phyloP scores from a whole-genome alignment of 2,113 vertebrate species.

The Elachura formosa region DNA sequence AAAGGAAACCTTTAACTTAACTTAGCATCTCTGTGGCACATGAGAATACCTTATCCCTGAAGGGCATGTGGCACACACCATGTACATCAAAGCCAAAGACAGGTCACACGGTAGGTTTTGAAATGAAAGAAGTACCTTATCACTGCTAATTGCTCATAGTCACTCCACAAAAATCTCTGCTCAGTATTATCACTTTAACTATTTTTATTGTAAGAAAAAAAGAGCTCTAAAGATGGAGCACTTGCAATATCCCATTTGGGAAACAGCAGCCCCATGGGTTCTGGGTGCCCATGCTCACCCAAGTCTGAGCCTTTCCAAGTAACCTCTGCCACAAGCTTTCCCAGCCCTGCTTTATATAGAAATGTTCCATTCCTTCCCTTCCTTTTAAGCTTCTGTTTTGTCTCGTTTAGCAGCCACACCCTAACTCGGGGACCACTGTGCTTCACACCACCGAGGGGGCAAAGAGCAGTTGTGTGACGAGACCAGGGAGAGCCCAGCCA shows the following conservation, averaged over 20 bases:
- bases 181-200: not conserved
- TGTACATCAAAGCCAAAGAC: not conserved
- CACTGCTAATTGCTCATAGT: not conserved
- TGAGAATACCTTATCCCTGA: not conserved
- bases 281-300: not conserved
- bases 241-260: not conserved
- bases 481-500: not conserved
- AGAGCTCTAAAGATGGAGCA: not conserved
- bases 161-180: not conserved
- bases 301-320: not conserved
- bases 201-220: not conserved
- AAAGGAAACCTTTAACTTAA: not conserved
- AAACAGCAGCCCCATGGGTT: accelerated
- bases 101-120: not conserved
- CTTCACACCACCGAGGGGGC: not conserved
- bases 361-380: not conserved
- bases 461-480: not conserved
- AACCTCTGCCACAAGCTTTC: not conserved
- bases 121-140: not conserved
- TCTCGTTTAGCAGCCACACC: not conserved
- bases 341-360: not conserved
- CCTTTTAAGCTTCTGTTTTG: not conserved
- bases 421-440: accelerated
- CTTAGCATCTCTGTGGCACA: not conserved
- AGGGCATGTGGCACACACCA: not conserved